Evolutionary conservation across 2,113 vertebrate species (phyloP).

Genomic region (Falco punctatus): DNA sequence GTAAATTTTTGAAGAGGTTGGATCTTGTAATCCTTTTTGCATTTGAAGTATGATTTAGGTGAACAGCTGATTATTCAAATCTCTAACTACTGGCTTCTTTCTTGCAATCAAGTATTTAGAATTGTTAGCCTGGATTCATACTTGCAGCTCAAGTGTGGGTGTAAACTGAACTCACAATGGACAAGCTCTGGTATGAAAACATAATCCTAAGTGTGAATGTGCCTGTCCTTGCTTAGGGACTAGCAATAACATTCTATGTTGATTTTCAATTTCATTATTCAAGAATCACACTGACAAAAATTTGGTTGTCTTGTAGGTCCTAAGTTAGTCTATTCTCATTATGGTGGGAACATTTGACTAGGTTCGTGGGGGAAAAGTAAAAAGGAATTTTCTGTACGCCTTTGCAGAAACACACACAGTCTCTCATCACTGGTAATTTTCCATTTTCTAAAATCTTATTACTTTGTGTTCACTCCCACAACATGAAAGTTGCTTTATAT

Average conservation of each 20-base stretch:
- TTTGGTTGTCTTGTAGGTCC: not conserved
- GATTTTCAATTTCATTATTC: not conserved
- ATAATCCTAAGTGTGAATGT: not conserved
- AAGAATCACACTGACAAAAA: not conserved
- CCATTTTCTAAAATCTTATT: not conserved
- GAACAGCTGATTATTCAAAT: conserved; percentile 25
- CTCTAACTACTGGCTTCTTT: not conserved
- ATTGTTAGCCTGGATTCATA: not conserved
- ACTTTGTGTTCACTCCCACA: not conserved
- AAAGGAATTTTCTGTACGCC: not conserved
- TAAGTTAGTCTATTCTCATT: not conserved
- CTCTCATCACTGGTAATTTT: not conserved
- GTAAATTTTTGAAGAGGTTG: not conserved
- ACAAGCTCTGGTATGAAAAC: not conserved
- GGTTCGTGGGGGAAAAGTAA: not conserved
- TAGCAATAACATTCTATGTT: not conserved
- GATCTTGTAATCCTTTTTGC: not conserved
- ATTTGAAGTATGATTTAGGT: conserved; percentile 5
- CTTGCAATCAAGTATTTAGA: not conserved
- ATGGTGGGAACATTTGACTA: not conserved
- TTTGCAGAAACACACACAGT: not conserved
- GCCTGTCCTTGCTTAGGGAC: not conserved
- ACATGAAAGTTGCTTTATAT: not conserved
- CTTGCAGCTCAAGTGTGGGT: not conserved
- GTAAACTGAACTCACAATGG: not conserved